A percentile compares a stretch with the other conserved stretches of the same genome.
These are phyloP conservation scores for Matsumurasca onukii DNA, from an alignment of 1,140 invertebrate species.

Conservation along the genomic window DNA sequence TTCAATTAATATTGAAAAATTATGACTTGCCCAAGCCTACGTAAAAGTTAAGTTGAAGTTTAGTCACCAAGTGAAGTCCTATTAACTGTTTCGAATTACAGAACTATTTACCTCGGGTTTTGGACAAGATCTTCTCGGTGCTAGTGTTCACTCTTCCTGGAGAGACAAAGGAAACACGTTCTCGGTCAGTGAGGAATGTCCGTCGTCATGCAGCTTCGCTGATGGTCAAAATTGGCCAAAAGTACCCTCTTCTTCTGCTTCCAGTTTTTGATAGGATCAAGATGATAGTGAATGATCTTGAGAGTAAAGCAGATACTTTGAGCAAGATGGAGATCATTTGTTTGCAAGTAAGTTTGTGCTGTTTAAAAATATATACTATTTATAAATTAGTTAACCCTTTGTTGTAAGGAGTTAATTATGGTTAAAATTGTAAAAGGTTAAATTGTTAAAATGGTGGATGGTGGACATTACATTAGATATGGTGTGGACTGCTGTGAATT, in stretches of 20 bases:
- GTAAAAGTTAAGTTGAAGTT: no score
- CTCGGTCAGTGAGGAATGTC: conserved; percentile 78
- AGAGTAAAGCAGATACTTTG: conserved; percentile 54
- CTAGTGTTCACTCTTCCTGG: conserved; percentile 69
- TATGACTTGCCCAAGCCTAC: no score
- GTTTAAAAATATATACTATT: no score
- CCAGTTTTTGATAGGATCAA: conserved; percentile 87
- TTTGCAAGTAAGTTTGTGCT: conserved; percentile 54
- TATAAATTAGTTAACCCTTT: conserved; percentile 1
- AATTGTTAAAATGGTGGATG: no score
- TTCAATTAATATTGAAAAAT: no score
- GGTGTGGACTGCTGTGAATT: no score
- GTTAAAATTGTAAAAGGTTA: no score
- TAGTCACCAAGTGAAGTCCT: no score
- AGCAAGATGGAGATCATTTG: conserved; percentile 82
- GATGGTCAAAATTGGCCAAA: conserved; percentile 85
- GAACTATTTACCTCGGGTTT: conserved; percentile 67
- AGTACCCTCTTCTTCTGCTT: conserved; percentile 78
- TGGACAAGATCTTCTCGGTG: conserved; percentile 85
- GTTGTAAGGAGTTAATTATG: no score
- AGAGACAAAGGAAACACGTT: conserved; percentile 61
- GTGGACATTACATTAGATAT: no score
- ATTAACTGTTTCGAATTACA: no score
- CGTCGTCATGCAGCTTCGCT: conserved; percentile 84
- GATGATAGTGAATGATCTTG: conserved; percentile 66